These are phyloP conservation scores for Dascillus cervinus DNA, from an alignment of 2,888 invertebrate species.

Conservation along the genomic window DNA sequence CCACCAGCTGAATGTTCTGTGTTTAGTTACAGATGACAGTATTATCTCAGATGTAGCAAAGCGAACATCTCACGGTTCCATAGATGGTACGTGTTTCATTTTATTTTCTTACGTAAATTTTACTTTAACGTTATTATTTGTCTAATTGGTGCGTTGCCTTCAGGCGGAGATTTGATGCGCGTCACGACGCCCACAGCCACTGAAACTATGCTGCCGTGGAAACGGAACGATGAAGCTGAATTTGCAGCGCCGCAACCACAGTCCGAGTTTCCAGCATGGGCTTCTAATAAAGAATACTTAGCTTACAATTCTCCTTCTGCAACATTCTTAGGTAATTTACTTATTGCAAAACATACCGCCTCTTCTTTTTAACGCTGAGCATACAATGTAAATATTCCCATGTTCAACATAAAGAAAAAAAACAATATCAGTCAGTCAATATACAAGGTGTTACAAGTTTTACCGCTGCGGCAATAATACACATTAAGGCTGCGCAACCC, in stretches of 20 bases:
- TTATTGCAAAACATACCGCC: too few species aligned
- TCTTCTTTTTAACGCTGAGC: too few species aligned
- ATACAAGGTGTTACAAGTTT: too few species aligned
- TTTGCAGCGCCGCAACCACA: slow-evolving; percentile 53
- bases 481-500: too few species aligned
- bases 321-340: slow-evolving; percentile 72
- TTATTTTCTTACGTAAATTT: too few species aligned
- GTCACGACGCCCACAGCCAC: slow-evolving; percentile 83
- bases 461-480: too few species aligned
- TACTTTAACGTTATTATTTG: slow-evolving; percentile 1
- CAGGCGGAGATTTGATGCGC: slow-evolving; percentile 58
- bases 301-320: slow-evolving; percentile 88
- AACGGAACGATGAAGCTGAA: slow-evolving; percentile 70
- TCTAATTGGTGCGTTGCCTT: slow-evolving; percentile 21
- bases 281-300: slow-evolving; percentile 88
- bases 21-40: slow-evolving; percentile 45
- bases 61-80: slow-evolving; percentile 42
- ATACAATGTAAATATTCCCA: too few species aligned
- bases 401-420: too few species aligned
- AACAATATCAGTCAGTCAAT: too few species aligned
- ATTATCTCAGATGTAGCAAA: slow-evolving; percentile 41
- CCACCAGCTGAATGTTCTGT: slow-evolving; percentile 11
- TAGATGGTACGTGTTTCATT: slow-evolving; percentile 40
- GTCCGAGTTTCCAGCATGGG: slow-evolving; percentile 92
- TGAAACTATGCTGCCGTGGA: slow-evolving; percentile 89